Evolutionary conservation across 2,797 vertebrate species (phyloP).

Genomic region (Melanotaenia maccullochi): DNA sequence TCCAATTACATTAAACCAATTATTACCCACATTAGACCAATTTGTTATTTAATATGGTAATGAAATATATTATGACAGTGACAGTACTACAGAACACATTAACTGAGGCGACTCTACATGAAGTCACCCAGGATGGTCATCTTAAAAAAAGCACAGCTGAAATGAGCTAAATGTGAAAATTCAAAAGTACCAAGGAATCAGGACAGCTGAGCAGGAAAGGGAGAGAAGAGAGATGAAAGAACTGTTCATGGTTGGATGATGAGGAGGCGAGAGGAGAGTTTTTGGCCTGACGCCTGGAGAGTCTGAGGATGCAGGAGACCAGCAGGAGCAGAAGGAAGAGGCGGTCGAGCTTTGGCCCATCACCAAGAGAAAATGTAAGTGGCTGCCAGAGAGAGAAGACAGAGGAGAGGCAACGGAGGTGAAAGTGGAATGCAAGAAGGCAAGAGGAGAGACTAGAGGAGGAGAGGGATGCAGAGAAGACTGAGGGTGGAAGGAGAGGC

Average conservation of each 20-base stretch:
- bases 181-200: constrained; percentile 1
- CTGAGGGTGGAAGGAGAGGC: constrained; percentile 21
- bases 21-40: background rate
- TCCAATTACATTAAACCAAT: background rate
- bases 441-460: constrained; percentile 4
- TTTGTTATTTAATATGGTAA: background rate
- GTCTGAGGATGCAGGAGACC: constrained; percentile 59
- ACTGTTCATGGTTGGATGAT: constrained; percentile 33
- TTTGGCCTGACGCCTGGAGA: constrained; percentile 53
- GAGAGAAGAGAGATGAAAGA: constrained; percentile 39
- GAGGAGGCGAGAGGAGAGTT: constrained; percentile 53
- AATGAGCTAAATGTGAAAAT: constrained; percentile 9
- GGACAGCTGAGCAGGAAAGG: constrained; percentile 13
- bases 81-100: background rate
- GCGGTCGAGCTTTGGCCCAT: constrained; percentile 49
- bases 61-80: background rate
- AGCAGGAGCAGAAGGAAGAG: constrained; percentile 62
- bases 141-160: background rate
- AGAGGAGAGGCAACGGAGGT: constrained; percentile 47
- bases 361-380: constrained; percentile 45
- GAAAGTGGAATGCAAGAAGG: constrained; percentile 15
- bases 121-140: background rate
- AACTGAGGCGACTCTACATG: background rate
- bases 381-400: constrained; percentile 55
- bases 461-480: constrained; percentile 26